phyloP scores from a whole-genome alignment of 2,888 invertebrate species.

The Pseudococcus longispinus region DNA sequence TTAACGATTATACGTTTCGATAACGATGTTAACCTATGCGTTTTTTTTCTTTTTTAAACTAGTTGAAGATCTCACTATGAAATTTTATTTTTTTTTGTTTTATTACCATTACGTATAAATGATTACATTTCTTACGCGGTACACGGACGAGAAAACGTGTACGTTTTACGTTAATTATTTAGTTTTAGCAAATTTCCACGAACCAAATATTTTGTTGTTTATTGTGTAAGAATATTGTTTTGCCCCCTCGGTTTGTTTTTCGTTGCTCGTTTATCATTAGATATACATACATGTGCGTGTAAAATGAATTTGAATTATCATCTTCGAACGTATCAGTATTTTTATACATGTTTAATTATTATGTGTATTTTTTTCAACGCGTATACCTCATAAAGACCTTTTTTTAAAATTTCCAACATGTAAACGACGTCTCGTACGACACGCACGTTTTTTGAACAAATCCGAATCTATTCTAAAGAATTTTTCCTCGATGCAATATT shows the following conservation, averaged over 20 bases:
- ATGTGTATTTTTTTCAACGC: not conserved
- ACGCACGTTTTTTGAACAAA: not conserved
- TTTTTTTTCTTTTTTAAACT: conserved; percentile 8
- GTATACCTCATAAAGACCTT: not conserved
- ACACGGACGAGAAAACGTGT: not conserved
- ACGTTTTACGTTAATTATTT: conserved; percentile 42
- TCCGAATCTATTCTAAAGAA: not conserved
- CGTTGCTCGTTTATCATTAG: conserved; percentile 26
- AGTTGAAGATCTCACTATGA: conserved; percentile 36
- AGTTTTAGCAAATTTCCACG: conserved; percentile 41
- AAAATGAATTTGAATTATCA: not conserved
- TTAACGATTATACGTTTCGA: not conserved
- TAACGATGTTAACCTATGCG: not conserved
- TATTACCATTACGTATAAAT: conserved; percentile 41
- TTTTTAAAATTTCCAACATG: not conserved
- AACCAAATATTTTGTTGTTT: conserved; percentile 50
- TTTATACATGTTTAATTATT: not conserved
- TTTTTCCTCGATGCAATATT: not conserved
- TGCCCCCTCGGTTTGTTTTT: conserved; percentile 32
- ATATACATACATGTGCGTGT: not conserved
- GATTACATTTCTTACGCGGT: conserved; percentile 24
- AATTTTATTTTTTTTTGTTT: conserved; percentile 15
- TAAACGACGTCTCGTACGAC: too few species aligned
- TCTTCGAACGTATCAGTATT: conserved; percentile 14
- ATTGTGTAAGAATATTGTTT: conserved; percentile 28